These are phyloP conservation scores for Drosophila ogumai DNA, from an alignment of 1,140 invertebrate species.

Conservation along the genomic window DNA sequence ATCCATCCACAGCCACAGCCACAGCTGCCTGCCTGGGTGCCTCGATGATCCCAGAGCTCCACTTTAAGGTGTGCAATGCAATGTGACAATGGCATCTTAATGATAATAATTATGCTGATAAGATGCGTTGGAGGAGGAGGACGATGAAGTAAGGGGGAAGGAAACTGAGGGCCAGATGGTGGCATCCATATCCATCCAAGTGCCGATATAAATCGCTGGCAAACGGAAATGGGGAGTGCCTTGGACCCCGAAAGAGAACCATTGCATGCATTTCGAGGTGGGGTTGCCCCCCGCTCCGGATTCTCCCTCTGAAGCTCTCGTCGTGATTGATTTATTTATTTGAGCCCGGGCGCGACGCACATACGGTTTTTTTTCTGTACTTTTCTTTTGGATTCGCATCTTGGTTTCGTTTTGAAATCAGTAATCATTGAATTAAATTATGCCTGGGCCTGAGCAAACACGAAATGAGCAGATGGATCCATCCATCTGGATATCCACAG, in stretches of 20 bases:
- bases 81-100: conserved; percentile 78
- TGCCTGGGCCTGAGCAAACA: conserved; percentile 37
- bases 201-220: conserved; percentile 73
- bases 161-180: conserved; percentile 4
- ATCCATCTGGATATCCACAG: conserved; percentile 39
- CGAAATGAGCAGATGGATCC: conserved; percentile 2
- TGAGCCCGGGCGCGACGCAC: conserved; percentile 65
- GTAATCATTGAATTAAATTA: conserved; percentile 84
- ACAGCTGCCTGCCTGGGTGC: conserved; percentile 6
- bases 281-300: conserved; percentile 20
- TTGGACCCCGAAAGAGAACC: conserved; percentile 44
- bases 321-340: conserved; percentile 82
- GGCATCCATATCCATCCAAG: conserved; percentile 45
- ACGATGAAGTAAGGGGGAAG: background rate
- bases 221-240: conserved; percentile 81
- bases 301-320: conserved; percentile 11
- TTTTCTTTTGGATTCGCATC: conserved; percentile 52
- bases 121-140: conserved; percentile 36
- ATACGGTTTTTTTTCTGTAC: conserved; percentile 37
- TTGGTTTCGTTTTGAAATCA: conserved; percentile 74
- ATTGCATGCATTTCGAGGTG: conserved; percentile 62
- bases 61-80: conserved; percentile 64
- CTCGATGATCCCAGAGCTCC: conserved; percentile 21
- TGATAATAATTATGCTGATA: conserved; percentile 75
- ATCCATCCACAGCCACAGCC: conserved; percentile 2